A percentile compares a stretch with the other conserved stretches of the same genome.
Conservation (phyloP, 2,888 invertebrate species). For the Dolichopus griseipennis region DNA sequence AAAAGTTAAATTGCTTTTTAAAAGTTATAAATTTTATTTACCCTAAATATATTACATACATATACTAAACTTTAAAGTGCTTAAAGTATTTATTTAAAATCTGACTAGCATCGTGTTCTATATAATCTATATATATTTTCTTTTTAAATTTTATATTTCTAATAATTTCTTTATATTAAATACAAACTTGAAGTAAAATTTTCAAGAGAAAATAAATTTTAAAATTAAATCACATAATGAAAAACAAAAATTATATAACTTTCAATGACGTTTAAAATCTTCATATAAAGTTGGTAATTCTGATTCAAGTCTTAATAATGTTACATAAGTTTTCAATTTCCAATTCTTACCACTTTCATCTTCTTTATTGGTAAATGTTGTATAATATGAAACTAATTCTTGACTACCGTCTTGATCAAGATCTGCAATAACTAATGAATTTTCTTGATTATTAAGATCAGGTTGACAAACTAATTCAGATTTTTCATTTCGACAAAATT, state of each 20-base stretch:
- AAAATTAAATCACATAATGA: neutral
- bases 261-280: conserved; percentile 26
- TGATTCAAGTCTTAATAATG: conserved; percentile 60
- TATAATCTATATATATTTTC: neutral
- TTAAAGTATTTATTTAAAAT: neutral
- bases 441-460: conserved; percentile 60
- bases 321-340: conserved; percentile 58
- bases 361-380: conserved; percentile 47
- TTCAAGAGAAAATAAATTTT: neutral
- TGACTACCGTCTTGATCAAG: conserved; percentile 66
- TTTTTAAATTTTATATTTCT: no score
- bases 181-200: neutral
- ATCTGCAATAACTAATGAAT: conserved; percentile 64
- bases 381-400: conserved; percentile 68
- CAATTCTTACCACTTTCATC: conserved; percentile 43
- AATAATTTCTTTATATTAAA: neutral
- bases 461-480: conserved; percentile 56
- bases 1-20: neutral
- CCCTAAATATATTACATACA: neutral
- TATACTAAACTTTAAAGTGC: neutral
- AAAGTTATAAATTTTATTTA: neutral
- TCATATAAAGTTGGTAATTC: conserved; percentile 63
- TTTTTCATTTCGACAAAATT: conserved; percentile 52
- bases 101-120: conserved; percentile 2
- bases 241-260: neutral